Base-by-base conservation (phyloP, 2,113 vertebrate species). In the Cettia cetti region DNA sequence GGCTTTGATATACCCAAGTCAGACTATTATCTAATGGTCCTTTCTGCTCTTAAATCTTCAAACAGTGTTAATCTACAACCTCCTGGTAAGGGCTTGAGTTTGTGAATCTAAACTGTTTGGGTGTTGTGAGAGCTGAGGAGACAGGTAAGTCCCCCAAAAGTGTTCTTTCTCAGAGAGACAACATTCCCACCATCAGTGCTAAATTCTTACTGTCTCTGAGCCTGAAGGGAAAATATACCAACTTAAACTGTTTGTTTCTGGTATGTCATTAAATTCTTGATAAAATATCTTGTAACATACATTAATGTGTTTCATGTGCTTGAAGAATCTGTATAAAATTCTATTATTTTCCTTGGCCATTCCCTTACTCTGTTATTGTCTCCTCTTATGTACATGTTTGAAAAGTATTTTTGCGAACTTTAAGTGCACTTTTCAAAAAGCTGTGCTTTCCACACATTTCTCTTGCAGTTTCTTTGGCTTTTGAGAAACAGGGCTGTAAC, bases 1-100 rank as follows among this genome's bases (percentile, higher is more conserved):
- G 45, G 10, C 59, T 83, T 90, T 70, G 66, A 63, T 78, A 60
- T 40, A 70, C 47, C 65, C 30, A 83, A 81, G 49, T 65, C 66
- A 61, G 66, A 50, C 47, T 85, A 11, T 90, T 82, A 78, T 64
- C 76, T 66, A 63, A 47, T 45, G 50, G 64, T 74, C 47, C 14
- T 84, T 84, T 94, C 56, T 94, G 16, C n/a, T 89, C 80, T 88
- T 61, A 85, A 82, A 74, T 93, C 49, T 86, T 89, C 63, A 61
- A 75, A 13, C 9, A 52, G 5, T 56, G 59, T 82, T 89, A 82
- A 68, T 77, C 26, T 76, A 9, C 45, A 74, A 54, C 64, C 42
- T 74, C 17, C 49, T 70, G 56, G n/a, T 75, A 44, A 19, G 21
- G 30, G 22, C n/a, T 59, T 59, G 13, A 54, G 42, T 65, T 76